Percentiles rank a stretch among this genome's conserved stretches.
These are phyloP conservation scores for Anhinga anhinga DNA, from an alignment of 2,113 vertebrate genomes.

Conservation along the genomic window DNA sequence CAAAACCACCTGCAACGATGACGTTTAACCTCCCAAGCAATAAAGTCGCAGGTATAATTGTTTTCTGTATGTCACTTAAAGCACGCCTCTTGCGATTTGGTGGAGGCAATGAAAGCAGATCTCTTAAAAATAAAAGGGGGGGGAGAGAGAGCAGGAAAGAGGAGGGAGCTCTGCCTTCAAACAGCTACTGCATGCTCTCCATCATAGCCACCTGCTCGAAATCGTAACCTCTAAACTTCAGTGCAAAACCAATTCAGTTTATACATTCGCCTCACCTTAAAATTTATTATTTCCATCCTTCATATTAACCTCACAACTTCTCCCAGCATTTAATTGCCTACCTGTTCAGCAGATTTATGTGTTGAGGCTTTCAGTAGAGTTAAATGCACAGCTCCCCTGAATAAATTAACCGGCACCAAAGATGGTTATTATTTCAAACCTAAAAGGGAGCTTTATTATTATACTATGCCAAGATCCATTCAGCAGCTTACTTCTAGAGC, in stretches of 20 bases:
- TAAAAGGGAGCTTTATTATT: constrained; percentile 13
- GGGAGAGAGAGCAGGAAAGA: background rate
- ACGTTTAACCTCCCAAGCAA: background rate
- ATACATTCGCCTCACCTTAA: background rate
- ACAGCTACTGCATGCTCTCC: background rate
- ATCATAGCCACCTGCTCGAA: constrained; percentile 62
- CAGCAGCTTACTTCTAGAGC: constrained; percentile 3
- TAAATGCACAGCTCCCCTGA: constrained; percentile 33
- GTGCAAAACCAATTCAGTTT: constrained; percentile 48
- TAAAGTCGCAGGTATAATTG: background rate
- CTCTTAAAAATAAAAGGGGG: background rate
- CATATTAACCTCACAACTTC: constrained; percentile 32
- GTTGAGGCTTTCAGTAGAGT: constrained; percentile 32
- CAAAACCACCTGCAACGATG: background rate
- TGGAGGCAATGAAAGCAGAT: background rate
- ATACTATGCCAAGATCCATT: background rate
- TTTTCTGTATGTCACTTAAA: background rate
- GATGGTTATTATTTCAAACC: constrained; percentile 37
- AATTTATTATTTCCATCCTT: constrained; percentile 55
- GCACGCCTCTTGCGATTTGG: background rate
- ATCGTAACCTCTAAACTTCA: constrained; percentile 54
- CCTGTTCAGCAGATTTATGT: constrained; percentile 8
- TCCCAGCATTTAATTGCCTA: constrained; percentile 40
- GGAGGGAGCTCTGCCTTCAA: background rate
- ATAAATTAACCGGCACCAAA: constrained; percentile 16